Conservation (phyloP, 2,113 vertebrate species). For the Galemys pyrenaicus region DNA sequence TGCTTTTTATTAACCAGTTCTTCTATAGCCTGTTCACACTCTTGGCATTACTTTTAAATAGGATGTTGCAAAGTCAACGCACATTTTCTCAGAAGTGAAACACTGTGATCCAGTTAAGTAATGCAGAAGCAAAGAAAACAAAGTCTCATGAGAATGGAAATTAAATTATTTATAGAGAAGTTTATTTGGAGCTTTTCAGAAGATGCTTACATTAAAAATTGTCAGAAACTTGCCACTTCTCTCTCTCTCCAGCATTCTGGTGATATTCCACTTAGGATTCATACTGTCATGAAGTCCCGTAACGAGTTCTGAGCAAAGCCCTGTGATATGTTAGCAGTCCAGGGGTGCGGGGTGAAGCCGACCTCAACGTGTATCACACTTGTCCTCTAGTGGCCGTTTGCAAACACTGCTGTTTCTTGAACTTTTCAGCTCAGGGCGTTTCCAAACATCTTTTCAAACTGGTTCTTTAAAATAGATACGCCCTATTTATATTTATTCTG, state of each 20-base stretch:
- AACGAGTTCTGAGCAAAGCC: background rate
- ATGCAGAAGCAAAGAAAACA: constrained; percentile 47
- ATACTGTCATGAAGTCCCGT: background rate
- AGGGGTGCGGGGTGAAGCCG: background rate
- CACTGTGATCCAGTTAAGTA: constrained; percentile 48
- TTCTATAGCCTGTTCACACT: constrained; percentile 47
- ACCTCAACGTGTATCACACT: constrained; percentile 36
- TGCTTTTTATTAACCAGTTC: constrained; percentile 62
- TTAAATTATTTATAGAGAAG: constrained; percentile 47
- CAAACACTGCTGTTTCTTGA: constrained; percentile 40
- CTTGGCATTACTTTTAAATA: constrained; percentile 44
- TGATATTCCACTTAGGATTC: background rate
- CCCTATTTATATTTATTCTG: constrained; percentile 29
- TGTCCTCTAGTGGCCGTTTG: constrained; percentile 80
- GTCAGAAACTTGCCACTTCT: background rate
- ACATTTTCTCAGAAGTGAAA: constrained; percentile 57
- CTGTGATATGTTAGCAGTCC: background rate
- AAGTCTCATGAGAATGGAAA: constrained; percentile 35
- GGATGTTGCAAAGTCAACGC: constrained; percentile 25
- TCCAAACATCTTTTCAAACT: constrained; percentile 32
- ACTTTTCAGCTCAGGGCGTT: background rate
- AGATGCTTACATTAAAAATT: constrained; percentile 27
- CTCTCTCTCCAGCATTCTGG: background rate
- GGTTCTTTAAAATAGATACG: constrained; percentile 42
- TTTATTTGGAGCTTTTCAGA: constrained; percentile 41